Percentiles rank a stretch among this genome's conserved stretches.
These are phyloP conservation scores for Choloepus hoffmanni DNA, from an alignment of 2,113 vertebrate species.

Conservation along the genomic window DNA sequence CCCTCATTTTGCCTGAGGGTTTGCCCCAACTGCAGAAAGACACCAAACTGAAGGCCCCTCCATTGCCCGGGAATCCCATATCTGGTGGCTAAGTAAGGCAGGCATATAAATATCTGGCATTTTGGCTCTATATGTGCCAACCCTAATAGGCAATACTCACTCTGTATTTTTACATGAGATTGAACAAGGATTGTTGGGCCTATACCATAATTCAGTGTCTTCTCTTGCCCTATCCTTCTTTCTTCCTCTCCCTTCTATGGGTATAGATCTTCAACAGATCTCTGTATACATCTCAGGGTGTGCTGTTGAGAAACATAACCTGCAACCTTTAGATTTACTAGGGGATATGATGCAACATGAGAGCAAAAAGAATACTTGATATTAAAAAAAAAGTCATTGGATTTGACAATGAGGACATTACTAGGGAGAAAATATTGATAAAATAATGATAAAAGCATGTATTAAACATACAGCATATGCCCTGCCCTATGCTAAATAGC, in stretches of 20 bases:
- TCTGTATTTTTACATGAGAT: neutral
- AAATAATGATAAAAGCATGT: neutral
- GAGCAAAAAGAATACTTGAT: neutral
- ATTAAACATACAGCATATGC: neutral
- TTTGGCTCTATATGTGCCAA: neutral
- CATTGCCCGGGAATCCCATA: too few species aligned
- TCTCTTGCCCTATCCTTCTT: neutral
- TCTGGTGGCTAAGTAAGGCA: neutral
- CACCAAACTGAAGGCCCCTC: neutral
- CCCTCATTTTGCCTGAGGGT: neutral
- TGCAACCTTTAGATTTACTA: neutral
- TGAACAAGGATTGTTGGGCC: neutral
- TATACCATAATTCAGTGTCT: neutral
- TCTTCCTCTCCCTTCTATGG: neutral
- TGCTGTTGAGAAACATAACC: neutral
- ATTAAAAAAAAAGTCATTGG: neutral
- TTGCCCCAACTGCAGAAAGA: neutral
- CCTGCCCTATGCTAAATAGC: neutral
- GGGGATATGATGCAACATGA: neutral
- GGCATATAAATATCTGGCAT: neutral
- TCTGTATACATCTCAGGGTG: neutral
- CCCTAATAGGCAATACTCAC: neutral
- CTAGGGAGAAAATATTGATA: neutral
- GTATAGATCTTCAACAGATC: neutral
- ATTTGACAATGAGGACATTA: neutral